phyloP scores from a whole-genome alignment of 1,140 invertebrate genomes.

The Pomacea maculata region DNA sequence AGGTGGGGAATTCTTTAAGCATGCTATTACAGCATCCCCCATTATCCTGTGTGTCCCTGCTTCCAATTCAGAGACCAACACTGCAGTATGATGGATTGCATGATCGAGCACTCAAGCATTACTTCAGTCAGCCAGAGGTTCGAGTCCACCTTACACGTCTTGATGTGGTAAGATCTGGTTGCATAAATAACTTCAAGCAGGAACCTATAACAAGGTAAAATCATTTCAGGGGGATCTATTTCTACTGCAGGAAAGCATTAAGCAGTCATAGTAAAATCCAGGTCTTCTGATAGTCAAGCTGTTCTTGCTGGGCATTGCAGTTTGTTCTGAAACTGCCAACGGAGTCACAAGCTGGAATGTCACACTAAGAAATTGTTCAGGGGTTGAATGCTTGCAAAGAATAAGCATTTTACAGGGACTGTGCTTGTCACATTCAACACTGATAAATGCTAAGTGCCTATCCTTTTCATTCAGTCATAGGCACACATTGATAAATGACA shows the following conservation, averaged over 20 bases:
- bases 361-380: no score
- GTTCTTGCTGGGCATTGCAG: background rate
- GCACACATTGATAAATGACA: no score
- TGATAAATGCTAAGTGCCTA: background rate
- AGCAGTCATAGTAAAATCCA: no score
- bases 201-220: background rate
- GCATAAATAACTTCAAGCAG: background rate
- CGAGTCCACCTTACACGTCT: slow-evolving; percentile 51
- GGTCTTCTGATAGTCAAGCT: background rate
- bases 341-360: no score
- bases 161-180: slow-evolving; percentile 39
- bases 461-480: no score
- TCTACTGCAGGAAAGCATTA: no score
- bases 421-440: background rate
- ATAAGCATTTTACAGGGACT: background rate
- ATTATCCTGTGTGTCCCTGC: background rate
- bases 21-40: no score
- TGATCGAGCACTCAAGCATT: slow-evolving; percentile 59
- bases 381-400: background rate
- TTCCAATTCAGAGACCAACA: slow-evolving; percentile 47
- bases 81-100: slow-evolving; percentile 58
- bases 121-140: slow-evolving; percentile 55
- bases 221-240: no score
- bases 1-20: no score
- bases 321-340: no score